Evolutionary conservation across 2,113 vertebrate genomes (phyloP), one percentile per base, ranked within the genome.

Genomic region (Geococcyx californianus): DNA sequence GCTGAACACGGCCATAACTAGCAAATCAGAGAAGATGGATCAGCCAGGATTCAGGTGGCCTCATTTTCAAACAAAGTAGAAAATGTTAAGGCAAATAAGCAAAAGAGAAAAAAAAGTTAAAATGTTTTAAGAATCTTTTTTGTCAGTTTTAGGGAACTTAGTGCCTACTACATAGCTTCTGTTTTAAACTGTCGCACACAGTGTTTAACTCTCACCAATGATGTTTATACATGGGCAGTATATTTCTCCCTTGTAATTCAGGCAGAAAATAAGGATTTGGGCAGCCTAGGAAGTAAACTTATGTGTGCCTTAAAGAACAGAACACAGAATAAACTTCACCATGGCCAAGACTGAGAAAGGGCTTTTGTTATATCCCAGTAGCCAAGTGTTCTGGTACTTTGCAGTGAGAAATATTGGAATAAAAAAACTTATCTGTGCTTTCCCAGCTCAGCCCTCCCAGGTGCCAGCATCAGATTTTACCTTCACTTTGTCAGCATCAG

Each of bases 31-130:
- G 47, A 93, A 90, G 45, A 87, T 58, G 33, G 29, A 94, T 96
- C 67, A 87, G 67, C n/a, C 51, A 89, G 38, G 58, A 51, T 86
- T 93, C 76, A 88, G 13, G n/a, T 85, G 47, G 75, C 19, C 36
- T 95, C 95, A 45, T 79, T 93, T 87, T 63, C 40, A 66, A 90
- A 51, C 6, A 68, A 90, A 73, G 26, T 2, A 90, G 63, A 68
- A 93, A 93, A 79, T 69, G 25, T 28, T 88, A 91, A 86, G 54
- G 20, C 92, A 89, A 90, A 88, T 17, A 92, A 73, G 31, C 42
- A 49, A 86, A 89, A 87, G 4, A 4, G 45, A 14, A 82, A 38
- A 82, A 51, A 13, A 92, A 56, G 10, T 18, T 56, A 84, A 89
- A 78, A 33, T 13, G 4, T 3, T 3, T 60, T 66, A 52, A 91